A percentile compares a stretch with the other conserved stretches of the same genome.
phyloP scores from a whole-genome alignment of 2,113 vertebrate species.

The Eptesicus fuscus region DNA sequence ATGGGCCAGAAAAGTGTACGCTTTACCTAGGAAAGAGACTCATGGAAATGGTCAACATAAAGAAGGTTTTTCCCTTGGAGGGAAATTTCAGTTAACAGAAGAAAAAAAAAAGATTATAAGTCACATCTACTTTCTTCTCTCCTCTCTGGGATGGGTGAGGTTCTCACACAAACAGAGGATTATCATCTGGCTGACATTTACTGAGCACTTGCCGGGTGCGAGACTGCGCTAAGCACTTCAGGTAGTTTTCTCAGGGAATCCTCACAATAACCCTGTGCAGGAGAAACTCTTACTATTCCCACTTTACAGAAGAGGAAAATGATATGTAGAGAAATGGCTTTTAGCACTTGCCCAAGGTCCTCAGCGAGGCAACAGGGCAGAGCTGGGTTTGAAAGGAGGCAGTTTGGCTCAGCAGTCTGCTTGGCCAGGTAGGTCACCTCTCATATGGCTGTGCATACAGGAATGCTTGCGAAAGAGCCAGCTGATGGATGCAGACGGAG shows the following conservation, averaged over 20 bases:
- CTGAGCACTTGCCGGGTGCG: not conserved
- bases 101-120: not conserved
- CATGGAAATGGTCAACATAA: not conserved
- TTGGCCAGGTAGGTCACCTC: accelerated
- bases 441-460: accelerated
- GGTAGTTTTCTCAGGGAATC: not conserved
- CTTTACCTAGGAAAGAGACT: not conserved
- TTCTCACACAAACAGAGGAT: not conserved
- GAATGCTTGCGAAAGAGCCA: not conserved
- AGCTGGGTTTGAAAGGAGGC: not conserved
- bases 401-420: not conserved
- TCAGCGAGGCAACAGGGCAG: not conserved
- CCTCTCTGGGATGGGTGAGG: too few relatives aligned
- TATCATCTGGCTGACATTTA: not conserved
- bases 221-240: not conserved
- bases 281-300: not conserved
- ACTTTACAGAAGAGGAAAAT: not conserved
- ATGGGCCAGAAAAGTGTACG: not conserved
- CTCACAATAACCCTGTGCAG: not conserved
- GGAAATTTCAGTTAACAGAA: not conserved
- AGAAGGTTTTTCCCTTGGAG: not conserved
- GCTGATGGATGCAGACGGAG: not conserved
- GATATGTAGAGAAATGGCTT: not conserved
- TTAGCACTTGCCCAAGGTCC: not conserved
- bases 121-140: not conserved